Base-by-base conservation (phyloP, 2,888 invertebrate species). In the Deilephila porcellus region DNA sequence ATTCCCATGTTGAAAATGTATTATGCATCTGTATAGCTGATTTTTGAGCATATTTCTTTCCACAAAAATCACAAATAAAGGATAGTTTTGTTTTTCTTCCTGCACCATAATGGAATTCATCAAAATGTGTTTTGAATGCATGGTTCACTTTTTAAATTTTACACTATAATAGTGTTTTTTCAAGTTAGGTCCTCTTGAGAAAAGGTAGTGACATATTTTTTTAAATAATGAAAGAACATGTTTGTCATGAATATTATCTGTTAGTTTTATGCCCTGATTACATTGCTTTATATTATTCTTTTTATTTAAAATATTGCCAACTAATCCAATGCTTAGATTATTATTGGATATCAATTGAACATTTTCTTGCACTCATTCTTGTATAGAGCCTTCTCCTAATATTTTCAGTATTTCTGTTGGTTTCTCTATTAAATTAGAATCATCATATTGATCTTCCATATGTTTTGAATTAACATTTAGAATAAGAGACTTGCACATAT, bases 1-100 rank as follows among this genome's bases (percentile, higher is more conserved):
- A 71, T 85, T 80, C 4, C 79, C 84, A 78, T 88, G 88, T 74
- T 85, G 84, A 64, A 84, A 76, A 17, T 79, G 80, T 52, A 88
- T n/a, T 84, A 60, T 88, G 88, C 25, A 80, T 77, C 6, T 79
- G 75, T 52, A 88, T 72, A n/a, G 81, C 79, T 0, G 76, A 72
- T 74, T 86, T 87, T 53, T 79, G 78, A 4, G 81, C 76, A 73
- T 83, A 88, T 56, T 74, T 78, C 74, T 87, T 88, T 0, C 80
- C 77, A 72, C 88, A 88, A 71, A 83, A 76, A 71, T 85, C 81
- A 74, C 88, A 88, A 5, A 73, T 73, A 19, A 80, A 80, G 53
- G 75, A 77, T 4, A 81, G 80, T 67, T 82, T 80, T 4, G 77
- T 20, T 56, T 64, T 56, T 37, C 14, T 64, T 17, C 34, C n/a